These are phyloP conservation scores for Progne subis DNA, from an alignment of 2,113 vertebrate genomes.

Conservation along the genomic window DNA sequence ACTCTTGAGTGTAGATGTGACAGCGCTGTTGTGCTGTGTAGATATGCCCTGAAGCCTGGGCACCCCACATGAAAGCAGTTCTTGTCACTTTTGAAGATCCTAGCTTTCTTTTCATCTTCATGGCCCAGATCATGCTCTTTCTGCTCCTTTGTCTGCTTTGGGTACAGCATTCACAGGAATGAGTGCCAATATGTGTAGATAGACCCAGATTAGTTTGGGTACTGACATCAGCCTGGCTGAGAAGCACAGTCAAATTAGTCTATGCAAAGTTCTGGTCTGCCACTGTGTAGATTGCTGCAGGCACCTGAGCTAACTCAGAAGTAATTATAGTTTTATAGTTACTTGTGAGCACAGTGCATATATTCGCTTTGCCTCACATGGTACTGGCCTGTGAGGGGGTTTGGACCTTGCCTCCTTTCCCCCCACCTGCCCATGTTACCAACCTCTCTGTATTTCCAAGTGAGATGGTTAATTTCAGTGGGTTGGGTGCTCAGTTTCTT, in stretches of 20 bases:
- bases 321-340: not conserved
- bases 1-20: not conserved
- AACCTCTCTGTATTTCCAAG: not conserved
- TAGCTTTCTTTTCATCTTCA: not conserved
- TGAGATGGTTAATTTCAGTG: not conserved
- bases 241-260: not conserved
- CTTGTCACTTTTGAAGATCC: not conserved
- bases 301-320: not conserved
- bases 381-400: not conserved
- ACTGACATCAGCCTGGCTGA: not conserved
- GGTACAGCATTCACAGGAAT: not conserved
- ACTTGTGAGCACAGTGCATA: not conserved
- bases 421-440: accelerated
- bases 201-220: not conserved
- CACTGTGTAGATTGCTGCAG: not conserved
- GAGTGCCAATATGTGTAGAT: not conserved
- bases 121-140: not conserved
- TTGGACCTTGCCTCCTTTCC: not conserved
- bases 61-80: not conserved
- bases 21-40: not conserved
- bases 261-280: not conserved
- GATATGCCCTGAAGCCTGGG: not conserved
- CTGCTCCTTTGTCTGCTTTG: not conserved
- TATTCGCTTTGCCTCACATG: accelerated
- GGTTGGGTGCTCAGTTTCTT: not conserved